Evolutionary conservation across 2,113 vertebrate genomes (phyloP).

Genomic region (Cepphus grylle): DNA sequence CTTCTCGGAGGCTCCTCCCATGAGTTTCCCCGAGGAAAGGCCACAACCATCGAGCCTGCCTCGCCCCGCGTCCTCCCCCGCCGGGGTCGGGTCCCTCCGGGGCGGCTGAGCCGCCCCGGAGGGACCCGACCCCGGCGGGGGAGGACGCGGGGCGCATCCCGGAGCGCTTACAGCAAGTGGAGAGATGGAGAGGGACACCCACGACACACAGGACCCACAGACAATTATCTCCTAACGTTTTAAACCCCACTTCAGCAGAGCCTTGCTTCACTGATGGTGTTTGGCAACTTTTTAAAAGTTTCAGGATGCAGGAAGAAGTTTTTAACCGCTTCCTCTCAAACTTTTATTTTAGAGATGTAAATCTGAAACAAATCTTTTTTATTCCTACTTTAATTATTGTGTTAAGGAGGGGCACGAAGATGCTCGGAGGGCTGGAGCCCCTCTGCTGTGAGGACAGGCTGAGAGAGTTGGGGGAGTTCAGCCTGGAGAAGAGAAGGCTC

Average conservation of each 20-base stretch:
- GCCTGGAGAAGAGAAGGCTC: background rate
- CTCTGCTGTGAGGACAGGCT: background rate
- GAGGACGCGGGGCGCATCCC: background rate
- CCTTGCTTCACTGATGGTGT: background rate
- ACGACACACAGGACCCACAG: background rate
- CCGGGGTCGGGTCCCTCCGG: background rate
- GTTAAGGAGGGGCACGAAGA: background rate
- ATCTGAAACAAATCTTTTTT: background rate
- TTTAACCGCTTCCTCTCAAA: background rate
- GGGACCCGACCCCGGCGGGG: background rate
- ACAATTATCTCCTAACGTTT: fast-evolving
- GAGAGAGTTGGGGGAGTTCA: background rate
- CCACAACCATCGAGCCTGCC: background rate
- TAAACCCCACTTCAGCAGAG: background rate
- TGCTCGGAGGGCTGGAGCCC: background rate
- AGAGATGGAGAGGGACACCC: background rate
- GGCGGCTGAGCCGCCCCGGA: background rate
- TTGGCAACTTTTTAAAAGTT: background rate
- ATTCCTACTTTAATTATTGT: background rate
- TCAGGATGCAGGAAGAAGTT: background rate
- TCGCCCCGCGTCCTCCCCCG: background rate
- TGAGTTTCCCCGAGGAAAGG: constrained; percentile 50
- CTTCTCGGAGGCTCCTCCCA: constrained; percentile 58
- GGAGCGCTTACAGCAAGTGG: background rate
- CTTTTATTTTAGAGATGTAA: background rate